Evolutionary conservation across 2,888 invertebrate species (phyloP).

Genomic region (Pristionchus japonicus): DNA sequence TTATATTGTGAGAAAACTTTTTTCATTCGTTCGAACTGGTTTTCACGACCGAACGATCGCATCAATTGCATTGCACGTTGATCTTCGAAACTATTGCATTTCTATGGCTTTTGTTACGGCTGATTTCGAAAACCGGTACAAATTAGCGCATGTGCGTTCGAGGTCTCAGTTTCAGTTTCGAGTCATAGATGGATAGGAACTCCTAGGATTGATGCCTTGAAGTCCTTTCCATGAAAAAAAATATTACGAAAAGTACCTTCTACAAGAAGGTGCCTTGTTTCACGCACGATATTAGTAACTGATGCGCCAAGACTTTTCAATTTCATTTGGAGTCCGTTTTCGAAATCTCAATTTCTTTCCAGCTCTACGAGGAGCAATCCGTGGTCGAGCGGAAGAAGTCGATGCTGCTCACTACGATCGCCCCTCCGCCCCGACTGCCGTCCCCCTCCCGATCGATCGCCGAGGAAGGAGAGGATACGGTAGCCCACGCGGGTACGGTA

Average conservation of each 20-base stretch:
- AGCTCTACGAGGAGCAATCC: slow-evolving; percentile 62
- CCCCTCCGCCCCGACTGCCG: slow-evolving; percentile 38
- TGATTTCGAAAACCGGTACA: no score
- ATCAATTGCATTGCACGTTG: no score
- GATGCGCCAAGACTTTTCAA: not conserved
- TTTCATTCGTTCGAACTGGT: no score
- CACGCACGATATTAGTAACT: not conserved
- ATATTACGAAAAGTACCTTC: not conserved
- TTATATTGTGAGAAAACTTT: not conserved
- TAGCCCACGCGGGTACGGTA: not conserved
- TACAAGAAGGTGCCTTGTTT: not conserved
- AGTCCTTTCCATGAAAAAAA: no score
- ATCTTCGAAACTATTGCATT: no score
- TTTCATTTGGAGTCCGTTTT: no score
- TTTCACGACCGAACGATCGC: no score
- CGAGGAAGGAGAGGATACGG: not conserved
- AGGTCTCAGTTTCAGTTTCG: no score
- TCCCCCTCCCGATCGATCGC: slow-evolving; percentile 28
- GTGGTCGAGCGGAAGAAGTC: slow-evolving; percentile 62
- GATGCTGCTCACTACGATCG: slow-evolving; percentile 49
- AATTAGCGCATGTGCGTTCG: no score
- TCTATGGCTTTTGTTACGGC: no score
- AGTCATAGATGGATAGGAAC: no score
- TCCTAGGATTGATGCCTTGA: no score
- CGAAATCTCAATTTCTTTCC: not conserved